Percentiles rank a stretch among this genome's conserved stretches.
Evolutionary conservation across 2,113 vertebrate genomes (phyloP).

Genomic region (Larimichthys polyactis): DNA sequence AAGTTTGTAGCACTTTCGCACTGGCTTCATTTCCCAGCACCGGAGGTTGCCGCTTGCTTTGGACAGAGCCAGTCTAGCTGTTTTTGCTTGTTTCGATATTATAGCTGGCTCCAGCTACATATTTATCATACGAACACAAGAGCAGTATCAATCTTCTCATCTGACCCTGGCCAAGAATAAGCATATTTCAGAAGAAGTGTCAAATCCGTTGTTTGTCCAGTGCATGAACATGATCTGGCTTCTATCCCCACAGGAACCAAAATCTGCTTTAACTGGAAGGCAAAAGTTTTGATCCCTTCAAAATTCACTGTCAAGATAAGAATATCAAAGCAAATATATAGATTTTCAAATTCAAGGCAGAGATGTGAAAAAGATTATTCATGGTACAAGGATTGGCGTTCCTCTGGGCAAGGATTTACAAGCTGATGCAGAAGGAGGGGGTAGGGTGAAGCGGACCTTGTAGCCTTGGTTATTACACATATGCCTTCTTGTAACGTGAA

Average conservation of each 20-base stretch:
- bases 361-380: slow-evolving; percentile 45
- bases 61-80: too few species aligned
- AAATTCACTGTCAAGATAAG: slow-evolving; percentile 4
- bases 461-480: slow-evolving; percentile 38
- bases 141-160: not conserved
- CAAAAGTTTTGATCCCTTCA: slow-evolving; percentile 23
- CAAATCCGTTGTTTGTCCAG: not conserved
- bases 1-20: too few species aligned
- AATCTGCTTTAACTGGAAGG: not conserved
- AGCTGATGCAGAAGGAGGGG: slow-evolving; percentile 27
- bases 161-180: not conserved
- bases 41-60: too few species aligned
- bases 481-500: slow-evolving; percentile 37
- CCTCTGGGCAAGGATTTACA: slow-evolving; percentile 54
- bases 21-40: too few species aligned
- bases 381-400: slow-evolving; percentile 40
- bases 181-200: not conserved
- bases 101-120: not conserved
- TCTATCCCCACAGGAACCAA: not conserved
- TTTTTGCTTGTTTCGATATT: not conserved
- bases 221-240: not conserved
- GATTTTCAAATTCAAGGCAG: slow-evolving; percentile 46
- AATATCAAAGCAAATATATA: slow-evolving; percentile 31
- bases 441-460: slow-evolving; percentile 23
- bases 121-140: not conserved